Evolutionary conservation across 2,888 invertebrate species (phyloP).

Genomic region (Branchellion lobata): DNA sequence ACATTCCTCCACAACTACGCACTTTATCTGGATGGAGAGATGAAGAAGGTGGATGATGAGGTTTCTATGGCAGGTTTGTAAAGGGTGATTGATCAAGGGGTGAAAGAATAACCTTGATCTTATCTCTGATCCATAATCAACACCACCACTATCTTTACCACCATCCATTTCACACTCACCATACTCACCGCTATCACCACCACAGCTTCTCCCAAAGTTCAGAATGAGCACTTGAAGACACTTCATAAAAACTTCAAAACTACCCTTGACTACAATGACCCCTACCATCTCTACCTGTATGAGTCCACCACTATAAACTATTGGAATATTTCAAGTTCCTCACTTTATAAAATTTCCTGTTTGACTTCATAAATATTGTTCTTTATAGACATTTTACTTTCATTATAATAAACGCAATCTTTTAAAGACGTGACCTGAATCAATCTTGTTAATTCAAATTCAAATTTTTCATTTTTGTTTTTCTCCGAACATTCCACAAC

Average conservation of each 20-base stretch:
- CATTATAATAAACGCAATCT: too few species aligned
- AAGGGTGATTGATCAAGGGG: background rate
- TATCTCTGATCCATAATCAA: background rate
- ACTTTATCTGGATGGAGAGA: constrained; percentile 82
- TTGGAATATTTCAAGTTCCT: too few species aligned
- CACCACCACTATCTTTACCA: background rate
- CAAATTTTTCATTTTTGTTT: too few species aligned
- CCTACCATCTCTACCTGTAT: constrained; percentile 68
- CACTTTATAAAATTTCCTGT: constrained; percentile 10
- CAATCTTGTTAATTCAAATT: too few species aligned
- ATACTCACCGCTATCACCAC: too few species aligned
- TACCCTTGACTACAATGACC: constrained; percentile 68
- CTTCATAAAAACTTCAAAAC: constrained; percentile 60
- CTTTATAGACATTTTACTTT: constrained; percentile 1
- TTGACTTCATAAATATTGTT: background rate
- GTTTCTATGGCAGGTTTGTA: constrained; percentile 67
- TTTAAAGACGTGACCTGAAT: too few species aligned
- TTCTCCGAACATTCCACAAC: too few species aligned
- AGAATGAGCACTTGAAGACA: constrained; percentile 59
- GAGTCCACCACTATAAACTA: constrained; percentile 46
- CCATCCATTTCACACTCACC: too few species aligned
- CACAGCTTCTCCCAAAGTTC: constrained; percentile 57
- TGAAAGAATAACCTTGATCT: background rate
- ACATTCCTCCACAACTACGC: constrained; percentile 83
- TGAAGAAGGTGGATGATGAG: constrained; percentile 81